phyloP scores from a whole-genome alignment of 2,113 vertebrate species.

The Redunca redunca region DNA sequence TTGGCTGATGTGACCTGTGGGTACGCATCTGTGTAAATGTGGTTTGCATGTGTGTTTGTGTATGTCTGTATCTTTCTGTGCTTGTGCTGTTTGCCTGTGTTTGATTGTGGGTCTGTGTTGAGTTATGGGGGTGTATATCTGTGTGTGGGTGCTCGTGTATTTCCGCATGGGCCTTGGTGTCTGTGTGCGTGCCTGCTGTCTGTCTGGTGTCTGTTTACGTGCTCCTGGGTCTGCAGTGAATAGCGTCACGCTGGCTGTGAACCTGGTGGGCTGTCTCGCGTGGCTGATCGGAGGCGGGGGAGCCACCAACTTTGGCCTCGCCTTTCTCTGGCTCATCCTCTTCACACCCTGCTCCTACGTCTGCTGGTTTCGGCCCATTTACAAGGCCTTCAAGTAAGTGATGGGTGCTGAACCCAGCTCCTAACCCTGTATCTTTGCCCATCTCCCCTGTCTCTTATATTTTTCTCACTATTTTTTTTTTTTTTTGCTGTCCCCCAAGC shows the following conservation, averaged over 20 bases:
- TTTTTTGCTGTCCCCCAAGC: background rate
- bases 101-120: background rate
- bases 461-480: background rate
- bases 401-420: slow-evolving; percentile 43
- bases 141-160: background rate
- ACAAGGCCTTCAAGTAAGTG: slow-evolving; percentile 99
- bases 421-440: background rate
- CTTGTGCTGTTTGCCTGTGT: background rate
- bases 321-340: slow-evolving; percentile 98
- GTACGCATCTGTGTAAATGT: background rate
- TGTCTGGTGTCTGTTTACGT: slow-evolving; percentile 66
- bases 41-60: background rate
- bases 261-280: slow-evolving; percentile 95
- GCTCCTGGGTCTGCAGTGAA: slow-evolving; percentile 90
- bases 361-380: slow-evolving; percentile 99
- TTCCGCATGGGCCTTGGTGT: background rate
- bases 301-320: slow-evolving; percentile 97
- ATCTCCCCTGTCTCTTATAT: background rate
- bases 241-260: slow-evolving; percentile 92
- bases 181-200: background rate
- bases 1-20: background rate
- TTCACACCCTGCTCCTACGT: slow-evolving; percentile 99
- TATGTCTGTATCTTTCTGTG: background rate
- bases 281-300: slow-evolving; percentile 99
- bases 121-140: background rate